Conservation (phyloP, 2,113 vertebrate genomes). For the Capreolus pygargus region DNA sequence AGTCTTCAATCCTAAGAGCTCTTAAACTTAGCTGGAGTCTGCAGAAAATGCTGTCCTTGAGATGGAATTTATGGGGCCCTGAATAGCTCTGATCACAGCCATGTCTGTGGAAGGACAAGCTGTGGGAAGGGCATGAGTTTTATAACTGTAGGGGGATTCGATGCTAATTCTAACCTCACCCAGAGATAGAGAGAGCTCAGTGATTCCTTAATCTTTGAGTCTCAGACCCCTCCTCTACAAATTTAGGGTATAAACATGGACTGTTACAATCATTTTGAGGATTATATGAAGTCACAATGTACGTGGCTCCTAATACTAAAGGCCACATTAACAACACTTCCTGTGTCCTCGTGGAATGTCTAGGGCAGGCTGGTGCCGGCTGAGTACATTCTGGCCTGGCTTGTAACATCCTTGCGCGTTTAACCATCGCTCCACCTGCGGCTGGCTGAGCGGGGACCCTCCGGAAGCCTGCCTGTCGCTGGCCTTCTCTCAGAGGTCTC, state of each 20-base stretch:
- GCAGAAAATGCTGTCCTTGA: neutral
- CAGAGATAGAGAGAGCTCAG: neutral
- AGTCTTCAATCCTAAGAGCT: neutral
- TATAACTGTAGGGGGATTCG: neutral
- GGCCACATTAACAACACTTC: neutral
- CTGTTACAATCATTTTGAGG: neutral
- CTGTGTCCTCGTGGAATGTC: neutral
- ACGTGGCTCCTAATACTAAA: neutral
- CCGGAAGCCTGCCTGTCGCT: rapidly evolving
- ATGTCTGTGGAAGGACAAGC: neutral
- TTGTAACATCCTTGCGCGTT: neutral
- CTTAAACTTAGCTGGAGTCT: neutral
- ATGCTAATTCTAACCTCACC: neutral
- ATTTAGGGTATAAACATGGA: neutral
- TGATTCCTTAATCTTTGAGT: neutral
- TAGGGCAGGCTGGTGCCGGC: too few relatives aligned
- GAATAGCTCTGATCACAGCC: neutral
- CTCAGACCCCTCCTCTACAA: neutral
- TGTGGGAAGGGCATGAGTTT: neutral
- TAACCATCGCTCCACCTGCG: rapidly evolving
- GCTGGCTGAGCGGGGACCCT: neutral
- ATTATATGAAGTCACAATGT: too few relatives aligned
- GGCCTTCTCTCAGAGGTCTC: neutral
- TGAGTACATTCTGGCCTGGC: neutral
- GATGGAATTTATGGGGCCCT: neutral